Percentiles rank a stretch among this genome's conserved stretches.
These are phyloP conservation scores for Oreotrochilus melanogaster DNA, from an alignment of 2,113 vertebrate genomes.

Conservation along the genomic window DNA sequence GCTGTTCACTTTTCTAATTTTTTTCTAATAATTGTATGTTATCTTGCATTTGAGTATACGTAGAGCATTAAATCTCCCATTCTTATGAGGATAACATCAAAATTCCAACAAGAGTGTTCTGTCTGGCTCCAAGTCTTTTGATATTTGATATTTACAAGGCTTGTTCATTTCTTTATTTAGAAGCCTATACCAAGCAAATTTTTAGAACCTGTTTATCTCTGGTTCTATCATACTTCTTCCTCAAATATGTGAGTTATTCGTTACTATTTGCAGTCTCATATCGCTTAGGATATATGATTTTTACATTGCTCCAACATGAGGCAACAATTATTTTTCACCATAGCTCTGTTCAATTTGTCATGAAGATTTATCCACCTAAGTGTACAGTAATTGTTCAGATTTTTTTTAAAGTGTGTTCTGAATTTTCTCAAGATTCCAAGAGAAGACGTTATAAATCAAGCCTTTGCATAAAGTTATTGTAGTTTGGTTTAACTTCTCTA, in stretches of 20 bases:
- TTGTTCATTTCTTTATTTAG: not conserved
- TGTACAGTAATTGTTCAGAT: not conserved
- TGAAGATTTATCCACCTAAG: not conserved
- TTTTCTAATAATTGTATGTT: not conserved
- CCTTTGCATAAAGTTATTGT: not conserved
- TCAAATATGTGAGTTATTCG: not conserved
- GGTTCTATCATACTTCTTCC: not conserved
- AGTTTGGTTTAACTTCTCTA: not conserved
- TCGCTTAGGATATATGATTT: fast-evolving
- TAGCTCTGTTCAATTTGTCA: not conserved
- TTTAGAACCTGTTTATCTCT: not conserved
- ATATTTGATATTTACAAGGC: not conserved
- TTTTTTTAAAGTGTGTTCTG: not conserved
- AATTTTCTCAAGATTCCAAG: not conserved
- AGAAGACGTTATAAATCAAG: not conserved
- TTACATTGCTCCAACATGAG: not conserved
- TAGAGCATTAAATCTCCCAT: not conserved
- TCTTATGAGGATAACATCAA: not conserved
- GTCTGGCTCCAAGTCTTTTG: not conserved
- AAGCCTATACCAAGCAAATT: not conserved
- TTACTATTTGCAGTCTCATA: not conserved
- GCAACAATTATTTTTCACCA: not conserved
- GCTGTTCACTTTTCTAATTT: not conserved
- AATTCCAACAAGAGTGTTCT: not conserved
- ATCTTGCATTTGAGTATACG: not conserved